Conservation (phyloP, 1,140 invertebrate species). For the Harlomillsia oculata region DNA sequence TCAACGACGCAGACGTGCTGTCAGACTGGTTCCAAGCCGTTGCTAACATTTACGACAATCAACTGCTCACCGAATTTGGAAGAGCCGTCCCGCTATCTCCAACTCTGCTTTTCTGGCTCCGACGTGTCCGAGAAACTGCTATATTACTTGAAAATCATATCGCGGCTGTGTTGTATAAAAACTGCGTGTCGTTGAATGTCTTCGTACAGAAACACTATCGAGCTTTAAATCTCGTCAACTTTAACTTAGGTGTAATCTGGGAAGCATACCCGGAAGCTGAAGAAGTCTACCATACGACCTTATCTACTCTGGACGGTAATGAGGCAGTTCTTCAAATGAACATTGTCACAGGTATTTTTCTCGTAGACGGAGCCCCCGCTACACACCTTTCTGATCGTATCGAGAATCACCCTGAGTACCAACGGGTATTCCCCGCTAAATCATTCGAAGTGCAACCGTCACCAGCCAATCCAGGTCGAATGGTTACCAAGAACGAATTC, state of each 20-base stretch:
- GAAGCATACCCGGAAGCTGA: too few species aligned
- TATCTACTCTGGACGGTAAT: too few species aligned
- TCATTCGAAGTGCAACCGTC: constrained; percentile 11
- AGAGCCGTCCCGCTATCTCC: background rate
- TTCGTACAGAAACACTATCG: constrained; percentile 1
- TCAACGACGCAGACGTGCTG: background rate
- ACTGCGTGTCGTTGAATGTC: background rate
- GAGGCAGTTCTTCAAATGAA: constrained; percentile 12
- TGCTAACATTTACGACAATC: constrained; percentile 16
- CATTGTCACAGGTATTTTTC: constrained; percentile 15
- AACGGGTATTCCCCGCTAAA: constrained; percentile 8
- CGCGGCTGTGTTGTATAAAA: background rate
- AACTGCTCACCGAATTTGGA: background rate
- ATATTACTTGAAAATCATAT: background rate
- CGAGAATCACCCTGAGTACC: constrained; percentile 7
- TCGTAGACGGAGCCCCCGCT: constrained; percentile 20
- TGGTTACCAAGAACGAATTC: constrained; percentile 5
- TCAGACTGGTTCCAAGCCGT: constrained; percentile 1
- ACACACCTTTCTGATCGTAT: background rate
- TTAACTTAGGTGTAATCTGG: too few species aligned
- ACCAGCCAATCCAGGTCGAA: constrained; percentile 7
- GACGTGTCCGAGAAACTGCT: constrained; percentile 10
- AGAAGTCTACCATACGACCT: too few species aligned
- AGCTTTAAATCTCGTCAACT: background rate
- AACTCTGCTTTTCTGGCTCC: background rate